Evolutionary conservation across 2,888 invertebrate species (phyloP).

Genomic region (Polydrusus cervinus): DNA sequence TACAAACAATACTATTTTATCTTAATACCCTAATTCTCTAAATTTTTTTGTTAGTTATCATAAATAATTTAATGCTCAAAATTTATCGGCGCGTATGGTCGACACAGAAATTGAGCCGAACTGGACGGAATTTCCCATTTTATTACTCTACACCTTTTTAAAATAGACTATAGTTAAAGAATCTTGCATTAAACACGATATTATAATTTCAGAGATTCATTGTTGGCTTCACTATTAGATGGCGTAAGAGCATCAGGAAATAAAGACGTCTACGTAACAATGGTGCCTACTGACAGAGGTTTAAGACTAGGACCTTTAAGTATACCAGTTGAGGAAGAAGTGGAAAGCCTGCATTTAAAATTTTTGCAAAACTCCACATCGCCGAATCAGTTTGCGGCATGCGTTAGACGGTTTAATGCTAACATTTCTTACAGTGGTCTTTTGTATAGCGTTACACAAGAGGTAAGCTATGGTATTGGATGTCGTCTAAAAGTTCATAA

Average conservation of each 20-base stretch:
- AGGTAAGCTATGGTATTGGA: conserved; percentile 79
- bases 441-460: conserved; percentile 95
- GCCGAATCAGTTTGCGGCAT: conserved; percentile 81
- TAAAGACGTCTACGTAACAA: conserved; percentile 95
- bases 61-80: too few relatives aligned
- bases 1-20: too few relatives aligned
- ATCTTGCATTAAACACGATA: not conserved
- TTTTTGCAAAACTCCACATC: conserved; percentile 80
- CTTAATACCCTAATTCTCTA: too few relatives aligned
- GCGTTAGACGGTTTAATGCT: conserved; percentile 95
- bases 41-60: too few relatives aligned
- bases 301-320: conserved; percentile 92
- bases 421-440: conserved; percentile 98
- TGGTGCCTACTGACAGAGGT: conserved; percentile 87
- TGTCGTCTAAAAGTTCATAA: not conserved
- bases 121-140: too few relatives aligned
- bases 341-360: conserved; percentile 92
- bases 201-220: conserved; percentile 83
- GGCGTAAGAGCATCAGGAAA: conserved; percentile 98
- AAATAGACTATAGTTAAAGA: too few relatives aligned
- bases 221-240: conserved; percentile 95
- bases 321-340: conserved; percentile 95
- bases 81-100: too few relatives aligned
- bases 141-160: too few relatives aligned
- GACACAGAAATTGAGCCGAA: too few relatives aligned